A percentile compares a stretch with the other conserved stretches of the same genome.
Evolutionary conservation across 2,888 invertebrate genomes (phyloP).

Genomic region (Tipula unca): DNA sequence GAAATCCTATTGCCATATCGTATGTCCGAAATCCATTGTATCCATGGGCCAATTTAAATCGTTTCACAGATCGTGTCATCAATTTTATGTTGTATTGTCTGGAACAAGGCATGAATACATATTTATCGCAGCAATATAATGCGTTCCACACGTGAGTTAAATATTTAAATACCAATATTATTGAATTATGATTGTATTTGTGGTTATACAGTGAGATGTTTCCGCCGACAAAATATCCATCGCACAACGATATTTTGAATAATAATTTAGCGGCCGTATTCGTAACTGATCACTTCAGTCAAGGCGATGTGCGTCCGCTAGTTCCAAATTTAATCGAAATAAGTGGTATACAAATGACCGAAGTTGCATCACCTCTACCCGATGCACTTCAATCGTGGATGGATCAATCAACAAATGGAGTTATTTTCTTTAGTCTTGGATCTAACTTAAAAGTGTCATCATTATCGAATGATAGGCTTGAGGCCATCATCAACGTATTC

Average conservation of each 20-base stretch:
- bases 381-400: constrained; percentile 38
- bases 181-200: not conserved
- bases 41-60: not conserved
- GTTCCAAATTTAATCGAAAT: constrained; percentile 40
- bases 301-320: constrained; percentile 37
- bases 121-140: not conserved
- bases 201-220: not conserved
- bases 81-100: not conserved
- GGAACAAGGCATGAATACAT: not conserved
- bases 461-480: constrained; percentile 28
- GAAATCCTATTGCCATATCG: not conserved
- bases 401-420: constrained; percentile 40
- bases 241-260: not conserved
- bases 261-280: constrained; percentile 34
- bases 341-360: constrained; percentile 33
- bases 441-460: constrained; percentile 35
- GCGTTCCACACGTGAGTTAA: not conserved
- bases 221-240: not conserved
- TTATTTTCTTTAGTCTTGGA: constrained; percentile 45
- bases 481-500: constrained; percentile 35
- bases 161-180: not conserved
- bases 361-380: not conserved
- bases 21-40: not conserved
- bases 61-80: not conserved
- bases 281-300: constrained; percentile 37